phyloP scores from a whole-genome alignment of 2,797 vertebrate genomes.

The Hipposideros larvatus region DNA sequence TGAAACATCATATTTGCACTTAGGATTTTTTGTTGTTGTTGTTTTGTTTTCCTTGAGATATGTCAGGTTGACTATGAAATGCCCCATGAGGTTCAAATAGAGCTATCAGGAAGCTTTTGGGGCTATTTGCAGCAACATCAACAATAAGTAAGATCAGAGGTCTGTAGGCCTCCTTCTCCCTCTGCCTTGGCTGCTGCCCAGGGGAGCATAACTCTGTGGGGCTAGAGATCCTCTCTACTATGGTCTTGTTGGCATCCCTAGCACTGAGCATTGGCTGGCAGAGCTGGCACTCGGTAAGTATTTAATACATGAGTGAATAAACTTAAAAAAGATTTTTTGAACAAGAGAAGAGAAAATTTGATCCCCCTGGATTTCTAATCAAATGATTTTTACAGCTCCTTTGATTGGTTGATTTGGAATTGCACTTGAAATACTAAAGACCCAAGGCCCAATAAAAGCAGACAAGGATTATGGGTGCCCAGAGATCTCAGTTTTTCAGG shows the following conservation, averaged over 20 bases:
- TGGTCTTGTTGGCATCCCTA: neutral
- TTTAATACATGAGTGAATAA: neutral
- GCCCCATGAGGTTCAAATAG: neutral
- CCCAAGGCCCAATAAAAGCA: neutral
- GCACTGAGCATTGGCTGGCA: neutral
- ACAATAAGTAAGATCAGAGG: neutral
- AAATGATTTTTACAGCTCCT: constrained; percentile 42
- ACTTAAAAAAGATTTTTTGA: neutral
- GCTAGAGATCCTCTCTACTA: neutral
- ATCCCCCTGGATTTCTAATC: constrained; percentile 22
- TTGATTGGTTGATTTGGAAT: constrained; percentile 43
- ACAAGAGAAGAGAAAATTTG: constrained; percentile 1
- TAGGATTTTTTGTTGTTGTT: neutral
- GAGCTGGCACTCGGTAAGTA: neutral
- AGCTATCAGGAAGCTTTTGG: neutral
- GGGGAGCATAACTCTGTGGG: neutral
- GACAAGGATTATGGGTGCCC: neutral
- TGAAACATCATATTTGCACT: neutral
- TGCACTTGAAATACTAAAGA: constrained; percentile 18
- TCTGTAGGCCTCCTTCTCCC: neutral
- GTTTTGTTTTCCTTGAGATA: constrained; percentile 11
- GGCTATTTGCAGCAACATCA: neutral
- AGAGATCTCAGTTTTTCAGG: constrained; percentile 25
- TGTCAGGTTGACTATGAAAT: neutral
- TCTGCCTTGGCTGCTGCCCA: neutral